phyloP scores from a whole-genome alignment of 2,797 vertebrate genomes.

The Hippopotamyrus pictus region DNA sequence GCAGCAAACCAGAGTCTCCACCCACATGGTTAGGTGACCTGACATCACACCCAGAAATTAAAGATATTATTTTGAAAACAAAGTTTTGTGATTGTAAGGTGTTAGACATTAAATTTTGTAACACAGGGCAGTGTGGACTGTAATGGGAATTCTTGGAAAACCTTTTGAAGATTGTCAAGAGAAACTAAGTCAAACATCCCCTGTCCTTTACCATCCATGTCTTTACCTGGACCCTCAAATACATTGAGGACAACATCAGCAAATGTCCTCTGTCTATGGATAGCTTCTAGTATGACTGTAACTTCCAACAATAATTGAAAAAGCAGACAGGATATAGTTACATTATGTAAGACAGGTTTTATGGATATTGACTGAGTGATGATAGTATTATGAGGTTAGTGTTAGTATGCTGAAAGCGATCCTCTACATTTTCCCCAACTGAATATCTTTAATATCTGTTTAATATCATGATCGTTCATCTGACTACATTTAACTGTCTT shows the following conservation, averaged over 20 bases:
- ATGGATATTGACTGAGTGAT: neutral
- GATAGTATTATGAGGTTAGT: neutral
- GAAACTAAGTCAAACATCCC: neutral
- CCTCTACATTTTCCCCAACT: neutral
- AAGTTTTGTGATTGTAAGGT: neutral
- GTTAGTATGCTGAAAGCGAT: neutral
- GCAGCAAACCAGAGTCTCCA: neutral
- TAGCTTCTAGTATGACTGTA: neutral
- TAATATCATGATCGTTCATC: neutral
- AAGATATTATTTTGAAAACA: neutral
- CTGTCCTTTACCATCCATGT: neutral
- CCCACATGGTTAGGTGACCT: neutral
- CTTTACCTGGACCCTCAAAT: neutral
- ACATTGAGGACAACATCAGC: neutral
- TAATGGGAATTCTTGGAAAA: neutral
- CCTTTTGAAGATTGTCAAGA: neutral
- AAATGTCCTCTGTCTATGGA: neutral
- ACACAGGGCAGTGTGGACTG: neutral
- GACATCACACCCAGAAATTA: neutral
- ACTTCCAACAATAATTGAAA: neutral
- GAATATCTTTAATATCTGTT: neutral
- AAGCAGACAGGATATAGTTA: neutral
- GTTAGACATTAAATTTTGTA: neutral
- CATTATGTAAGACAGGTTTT: neutral
- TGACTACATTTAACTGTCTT: constrained; percentile 1